Evolutionary conservation across 2,113 vertebrate genomes (phyloP), one percentile per base, ranked within the genome.

Genomic region (Cyanistes caeruleus): DNA sequence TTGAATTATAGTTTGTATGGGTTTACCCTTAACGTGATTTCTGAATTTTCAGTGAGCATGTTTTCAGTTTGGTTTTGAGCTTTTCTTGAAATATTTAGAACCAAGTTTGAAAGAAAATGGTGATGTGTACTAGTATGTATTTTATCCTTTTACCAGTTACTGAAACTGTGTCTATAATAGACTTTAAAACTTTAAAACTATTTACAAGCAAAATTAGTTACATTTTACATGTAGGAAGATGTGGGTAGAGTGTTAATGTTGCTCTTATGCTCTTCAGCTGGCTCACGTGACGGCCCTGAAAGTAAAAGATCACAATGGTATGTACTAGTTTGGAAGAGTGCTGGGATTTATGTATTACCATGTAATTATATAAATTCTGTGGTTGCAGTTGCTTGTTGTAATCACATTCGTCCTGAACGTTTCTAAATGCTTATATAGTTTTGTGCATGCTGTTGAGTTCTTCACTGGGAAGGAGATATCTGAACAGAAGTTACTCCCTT

Each of bases 241-340:
- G 1, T 39, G 62, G 53, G 41, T 49, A 16, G 41, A 78, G 11
- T 55, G 48, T 89, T 84, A 97, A 94, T 92, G 53, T 31, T 79
- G 55, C 56, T 94, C 64, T 84, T 94, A 33, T 93, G 23, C 93
- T 84, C 59, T 91, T 69, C 89, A 99, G 99, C 97, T 99, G 72
- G 97, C 97, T 91, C 99, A 99, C 9, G 98, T 98, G 84, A 98
- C 98, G 75, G 99, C 99, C 21, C 79, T 99, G 93, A 99, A 98
- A 95, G 98, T 95, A 76, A 97, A 98, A 78, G 98, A 99, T 94
- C 95, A 98, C 86, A 98, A 98, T 98, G 99, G 99, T 99, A 99
- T 12, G 98, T 98, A 86, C 21, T 35, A 59, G 35, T 76, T 80
- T 65, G 49, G 49, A 59, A 43, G 63, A 87, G 14, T 70, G 13